A percentile compares a stretch with the other conserved stretches of the same genome.
phyloP scores from a whole-genome alignment of 2,888 invertebrate species.

The Scaptomyza reducta region DNA sequence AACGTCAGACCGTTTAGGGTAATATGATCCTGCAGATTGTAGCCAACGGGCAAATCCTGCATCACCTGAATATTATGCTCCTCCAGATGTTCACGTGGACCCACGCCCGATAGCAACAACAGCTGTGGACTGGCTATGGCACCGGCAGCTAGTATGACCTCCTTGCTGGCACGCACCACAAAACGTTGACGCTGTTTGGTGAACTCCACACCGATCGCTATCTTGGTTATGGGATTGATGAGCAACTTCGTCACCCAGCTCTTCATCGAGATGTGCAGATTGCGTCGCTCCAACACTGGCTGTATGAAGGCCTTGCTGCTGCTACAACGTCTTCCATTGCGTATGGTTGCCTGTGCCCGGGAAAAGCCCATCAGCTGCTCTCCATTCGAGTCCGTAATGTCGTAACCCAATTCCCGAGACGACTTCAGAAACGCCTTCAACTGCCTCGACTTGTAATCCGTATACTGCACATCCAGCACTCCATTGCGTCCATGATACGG shows the following conservation, averaged over 20 bases:
- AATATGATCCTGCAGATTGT: conserved; percentile 92
- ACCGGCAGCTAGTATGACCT: conserved; percentile 92
- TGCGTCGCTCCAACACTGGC: conserved; percentile 87
- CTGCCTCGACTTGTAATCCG: conserved; percentile 87
- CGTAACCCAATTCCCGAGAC: conserved; percentile 89
- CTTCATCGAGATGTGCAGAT: conserved; percentile 89
- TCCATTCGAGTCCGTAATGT: conserved; percentile 90
- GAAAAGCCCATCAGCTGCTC: conserved; percentile 88
- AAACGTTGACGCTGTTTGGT: conserved; percentile 86
- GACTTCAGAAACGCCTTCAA: conserved; percentile 88
- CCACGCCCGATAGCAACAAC: conserved; percentile 93
- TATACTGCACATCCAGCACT: conserved; percentile 88
- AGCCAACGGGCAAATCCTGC: conserved; percentile 90
- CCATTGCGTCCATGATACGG: conserved; percentile 89
- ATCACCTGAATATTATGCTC: conserved; percentile 87
- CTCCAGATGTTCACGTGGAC: conserved; percentile 87
- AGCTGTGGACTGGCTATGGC: conserved; percentile 93
- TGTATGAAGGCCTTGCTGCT: conserved; percentile 91
- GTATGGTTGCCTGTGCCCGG: conserved; percentile 89
- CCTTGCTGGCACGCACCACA: conserved; percentile 87
- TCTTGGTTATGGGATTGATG: conserved; percentile 87
- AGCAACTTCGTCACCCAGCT: conserved; percentile 89
- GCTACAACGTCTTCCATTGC: conserved; percentile 90
- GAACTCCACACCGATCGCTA: conserved; percentile 89
- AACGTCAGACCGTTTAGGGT: conserved; percentile 90